These are phyloP conservation scores for Nudaria mundana DNA, from an alignment of 2,888 invertebrate genomes.

Conservation along the genomic window DNA sequence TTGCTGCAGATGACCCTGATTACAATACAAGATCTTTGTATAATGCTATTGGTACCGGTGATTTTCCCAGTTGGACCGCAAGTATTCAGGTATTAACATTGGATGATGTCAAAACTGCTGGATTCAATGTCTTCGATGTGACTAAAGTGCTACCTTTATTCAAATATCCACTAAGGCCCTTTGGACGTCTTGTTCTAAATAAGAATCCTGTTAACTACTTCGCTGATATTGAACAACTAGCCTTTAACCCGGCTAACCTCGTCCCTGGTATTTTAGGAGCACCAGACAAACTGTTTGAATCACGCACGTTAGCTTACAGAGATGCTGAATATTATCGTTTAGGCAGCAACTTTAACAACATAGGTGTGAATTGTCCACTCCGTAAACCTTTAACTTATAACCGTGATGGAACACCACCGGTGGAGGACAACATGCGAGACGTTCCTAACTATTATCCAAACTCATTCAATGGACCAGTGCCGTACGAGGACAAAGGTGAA, in stretches of 20 bases:
- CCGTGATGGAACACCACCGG: slow-evolving; percentile 90
- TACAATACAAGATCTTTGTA: slow-evolving; percentile 92
- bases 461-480: slow-evolving; percentile 92
- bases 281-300: slow-evolving; percentile 94
- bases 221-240: slow-evolving; percentile 94
- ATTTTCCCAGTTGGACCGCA: slow-evolving; percentile 88
- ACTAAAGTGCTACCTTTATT: slow-evolving; percentile 75
- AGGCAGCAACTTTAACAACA: slow-evolving; percentile 93
- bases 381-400: slow-evolving; percentile 86
- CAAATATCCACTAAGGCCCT: slow-evolving; percentile 83
- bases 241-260: slow-evolving; percentile 92
- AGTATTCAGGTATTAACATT: slow-evolving; percentile 91
- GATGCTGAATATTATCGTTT: slow-evolving; percentile 93
- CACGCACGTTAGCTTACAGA: slow-evolving; percentile 90
- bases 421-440: slow-evolving; percentile 89
- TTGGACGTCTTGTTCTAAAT: slow-evolving; percentile 91
- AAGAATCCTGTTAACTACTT: slow-evolving; percentile 95
- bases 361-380: slow-evolving; percentile 97
- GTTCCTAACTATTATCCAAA: slow-evolving; percentile 98
- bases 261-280: slow-evolving; percentile 94
- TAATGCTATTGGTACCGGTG: slow-evolving; percentile 88
- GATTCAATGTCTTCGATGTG: slow-evolving; percentile 78
- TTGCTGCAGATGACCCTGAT: slow-evolving; percentile 90
- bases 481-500: slow-evolving; percentile 80
- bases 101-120: slow-evolving; percentile 87